Conservation (phyloP, 92 coral and sea anemone genomes). For the Desmophyllum pertusum region DNA sequence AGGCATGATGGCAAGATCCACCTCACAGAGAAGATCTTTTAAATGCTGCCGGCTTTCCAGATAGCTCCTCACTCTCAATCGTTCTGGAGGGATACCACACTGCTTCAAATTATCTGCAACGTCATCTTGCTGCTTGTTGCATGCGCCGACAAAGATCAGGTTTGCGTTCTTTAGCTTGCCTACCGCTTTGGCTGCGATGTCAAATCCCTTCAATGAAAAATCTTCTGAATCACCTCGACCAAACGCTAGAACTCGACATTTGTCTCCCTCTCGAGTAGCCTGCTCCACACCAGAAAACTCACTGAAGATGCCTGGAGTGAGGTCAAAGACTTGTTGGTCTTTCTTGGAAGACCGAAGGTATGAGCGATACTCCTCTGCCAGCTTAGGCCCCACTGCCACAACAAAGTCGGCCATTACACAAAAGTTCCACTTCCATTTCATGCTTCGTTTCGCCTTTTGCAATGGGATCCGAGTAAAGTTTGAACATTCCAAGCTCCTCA, state of each 20-base stretch:
- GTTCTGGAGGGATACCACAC: not conserved
- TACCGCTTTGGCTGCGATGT: not conserved
- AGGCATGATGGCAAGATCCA: not conserved
- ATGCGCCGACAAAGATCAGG: conserved; percentile 11
- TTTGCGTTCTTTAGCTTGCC: not conserved
- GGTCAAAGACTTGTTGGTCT: not conserved
- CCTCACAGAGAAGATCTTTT: not conserved
- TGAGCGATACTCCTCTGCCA: not conserved
- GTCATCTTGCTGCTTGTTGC: not conserved
- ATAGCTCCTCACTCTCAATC: not conserved
- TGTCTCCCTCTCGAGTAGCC: not conserved
- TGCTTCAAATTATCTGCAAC: not conserved
- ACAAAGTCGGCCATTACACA: not conserved
- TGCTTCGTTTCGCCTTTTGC: not conserved
- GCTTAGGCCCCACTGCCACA: not conserved
- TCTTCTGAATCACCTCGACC: not conserved
- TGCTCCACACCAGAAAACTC: not conserved
- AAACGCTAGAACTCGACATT: not conserved
- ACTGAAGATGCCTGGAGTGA: not conserved
- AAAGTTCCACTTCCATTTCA: not conserved
- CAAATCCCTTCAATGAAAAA: not conserved
- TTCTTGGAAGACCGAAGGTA: not conserved
- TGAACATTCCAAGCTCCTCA: not conserved
- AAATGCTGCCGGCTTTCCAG: not conserved
- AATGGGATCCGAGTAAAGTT: not conserved